Evolutionary conservation across 2,888 invertebrate genomes (phyloP), one percentile per base, ranked within the genome.

Genomic region (Ophion ventricosus): DNA sequence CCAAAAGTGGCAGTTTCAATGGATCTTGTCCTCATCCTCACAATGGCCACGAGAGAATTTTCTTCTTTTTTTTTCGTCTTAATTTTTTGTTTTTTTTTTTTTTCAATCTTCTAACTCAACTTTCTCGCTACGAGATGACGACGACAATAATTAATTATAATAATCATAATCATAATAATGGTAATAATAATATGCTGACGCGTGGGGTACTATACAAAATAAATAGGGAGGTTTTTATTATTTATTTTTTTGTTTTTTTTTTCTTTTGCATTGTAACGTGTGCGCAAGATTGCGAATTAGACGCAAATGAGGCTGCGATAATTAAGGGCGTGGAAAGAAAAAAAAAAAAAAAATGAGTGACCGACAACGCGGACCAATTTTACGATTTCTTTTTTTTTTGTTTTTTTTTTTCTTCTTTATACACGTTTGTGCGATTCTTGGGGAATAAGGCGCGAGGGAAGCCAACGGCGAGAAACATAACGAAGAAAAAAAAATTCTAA

Each of bases 161-260:
- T 67, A 76, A 67, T 67, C 69, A 61, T 54, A 69, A 66, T 66
- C 40, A 59, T 77, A 67, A 77, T 67, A 67, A 43, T 69, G 59
- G 59, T 77, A 69, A 77, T 77, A 49, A 77, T 77, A 77, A 69
- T 77, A 77, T 49, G 43, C 66, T 70, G 75, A 80, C 67, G 67
- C 69, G 67, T 67, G 69, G 82, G 54, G 67, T 64, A 78, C 84
- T 84, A 84, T 84, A 84, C 84, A 84, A 84, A 84, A 84, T 84
- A 84, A 84, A 84, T 84, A 84, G 69, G 77, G 74, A 78, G 40
- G 26, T 61, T 23, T 29, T 76, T 43, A 43, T 73, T 67, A 8
- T 57, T 75, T 20, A 40, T 56, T 3, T 54, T 70, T 35, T 57
- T 56, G 57, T 69, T 75, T 56, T 67, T 63, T 29, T 43, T 20